These are phyloP conservation scores for Otocyon megalotis DNA, from an alignment of 2,113 vertebrate species.

Conservation along the genomic window DNA sequence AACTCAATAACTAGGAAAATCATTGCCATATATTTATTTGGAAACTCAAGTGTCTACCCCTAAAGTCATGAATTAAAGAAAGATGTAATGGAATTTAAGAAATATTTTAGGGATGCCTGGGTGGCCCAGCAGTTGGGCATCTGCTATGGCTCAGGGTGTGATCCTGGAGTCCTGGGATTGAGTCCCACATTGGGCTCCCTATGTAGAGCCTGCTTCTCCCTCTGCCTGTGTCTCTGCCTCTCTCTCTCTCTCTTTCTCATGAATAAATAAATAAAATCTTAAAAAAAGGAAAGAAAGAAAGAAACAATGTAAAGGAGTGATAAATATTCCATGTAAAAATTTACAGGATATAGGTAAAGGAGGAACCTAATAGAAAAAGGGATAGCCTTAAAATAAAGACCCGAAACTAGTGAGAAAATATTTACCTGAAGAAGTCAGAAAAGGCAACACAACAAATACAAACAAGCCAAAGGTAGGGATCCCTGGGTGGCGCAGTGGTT, in stretches of 20 bases:
- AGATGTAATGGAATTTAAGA: background rate
- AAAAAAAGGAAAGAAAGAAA: background rate
- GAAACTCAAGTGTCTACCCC: background rate
- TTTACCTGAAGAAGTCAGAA: slow-evolving; percentile 10
- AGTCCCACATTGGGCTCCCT: background rate
- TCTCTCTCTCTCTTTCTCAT: background rate
- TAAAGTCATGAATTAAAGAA: slow-evolving; percentile 31
- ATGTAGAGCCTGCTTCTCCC: background rate
- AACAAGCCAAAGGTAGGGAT: background rate
- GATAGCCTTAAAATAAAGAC: background rate
- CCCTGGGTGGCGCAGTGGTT: too few species aligned
- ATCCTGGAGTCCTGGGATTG: background rate
- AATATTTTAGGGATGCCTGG: background rate
- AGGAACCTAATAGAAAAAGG: background rate
- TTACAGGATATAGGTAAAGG: background rate
- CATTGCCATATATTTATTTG: background rate
- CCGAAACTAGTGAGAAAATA: background rate
- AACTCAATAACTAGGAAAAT: background rate
- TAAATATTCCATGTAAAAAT: background rate
- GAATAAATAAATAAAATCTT: background rate
- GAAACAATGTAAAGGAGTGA: background rate
- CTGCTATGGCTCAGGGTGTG: background rate
- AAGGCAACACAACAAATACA: background rate
- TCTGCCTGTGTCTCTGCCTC: too few species aligned
- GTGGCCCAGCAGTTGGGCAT: background rate